A percentile compares a stretch with the other conserved stretches of the same genome.
Evolutionary conservation across 2,888 invertebrate genomes (phyloP).

Genomic region (Hyalella azteca): DNA sequence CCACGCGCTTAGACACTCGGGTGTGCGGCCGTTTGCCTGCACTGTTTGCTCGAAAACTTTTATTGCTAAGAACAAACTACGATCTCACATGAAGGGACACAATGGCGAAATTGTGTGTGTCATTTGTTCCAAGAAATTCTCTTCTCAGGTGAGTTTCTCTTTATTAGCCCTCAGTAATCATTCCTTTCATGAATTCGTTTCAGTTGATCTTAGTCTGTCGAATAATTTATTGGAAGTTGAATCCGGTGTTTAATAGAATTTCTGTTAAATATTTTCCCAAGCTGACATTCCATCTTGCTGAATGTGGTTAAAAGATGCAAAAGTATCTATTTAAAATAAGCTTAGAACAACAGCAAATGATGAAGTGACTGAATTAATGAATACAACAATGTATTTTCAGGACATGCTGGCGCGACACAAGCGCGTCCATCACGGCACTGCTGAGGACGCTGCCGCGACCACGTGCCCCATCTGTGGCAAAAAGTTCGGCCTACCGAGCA

Average conservation of each 20-base stretch:
- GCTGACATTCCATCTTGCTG: no score
- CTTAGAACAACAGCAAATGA: no score
- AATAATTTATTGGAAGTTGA: no score
- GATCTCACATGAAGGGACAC: constrained; percentile 57
- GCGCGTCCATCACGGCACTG: constrained; percentile 20
- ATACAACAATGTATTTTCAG: background rate
- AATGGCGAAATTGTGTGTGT: constrained; percentile 52
- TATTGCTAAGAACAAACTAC: constrained; percentile 52
- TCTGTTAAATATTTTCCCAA: no score
- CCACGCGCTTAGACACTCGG: constrained; percentile 53
- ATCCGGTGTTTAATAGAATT: no score
- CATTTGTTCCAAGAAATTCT: constrained; percentile 48
- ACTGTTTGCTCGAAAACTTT: constrained; percentile 52
- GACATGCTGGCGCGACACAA: constrained; percentile 23
- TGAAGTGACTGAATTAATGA: no score
- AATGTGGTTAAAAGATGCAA: no score
- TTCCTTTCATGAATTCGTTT: no score
- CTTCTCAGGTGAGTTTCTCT: constrained; percentile 47
- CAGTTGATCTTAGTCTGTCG: no score
- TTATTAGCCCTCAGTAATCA: no score
- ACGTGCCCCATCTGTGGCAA: constrained; percentile 26
- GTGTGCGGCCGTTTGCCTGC: constrained; percentile 52
- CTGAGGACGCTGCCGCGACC: background rate
- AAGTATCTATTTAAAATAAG: no score
- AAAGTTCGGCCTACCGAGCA: constrained; percentile 33